A percentile compares a stretch with the other conserved stretches of the same genome.
Evolutionary conservation across 2,888 invertebrate species (phyloP).

Genomic region (Agelastica alni): DNA sequence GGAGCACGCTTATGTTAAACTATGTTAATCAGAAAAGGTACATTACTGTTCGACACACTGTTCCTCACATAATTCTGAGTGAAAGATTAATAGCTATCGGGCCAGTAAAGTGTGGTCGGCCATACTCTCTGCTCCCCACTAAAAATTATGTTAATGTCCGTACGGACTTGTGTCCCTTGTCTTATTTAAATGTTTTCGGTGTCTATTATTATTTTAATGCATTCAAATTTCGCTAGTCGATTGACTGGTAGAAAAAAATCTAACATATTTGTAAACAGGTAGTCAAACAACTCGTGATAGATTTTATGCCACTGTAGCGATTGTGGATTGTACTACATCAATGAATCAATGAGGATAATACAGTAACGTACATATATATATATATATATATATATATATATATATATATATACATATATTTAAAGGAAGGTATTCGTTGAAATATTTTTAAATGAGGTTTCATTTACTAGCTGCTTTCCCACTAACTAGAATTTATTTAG

Average conservation of each 20-base stretch:
- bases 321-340: too few species aligned
- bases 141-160: conserved; percentile 37
- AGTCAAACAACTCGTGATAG: too few species aligned
- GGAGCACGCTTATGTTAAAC: conserved; percentile 50
- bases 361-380: too few species aligned
- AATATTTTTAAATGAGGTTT: too few species aligned
- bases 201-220: conserved; percentile 48
- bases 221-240: conserved; percentile 31
- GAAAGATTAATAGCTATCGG: conserved; percentile 39
- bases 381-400: too few species aligned
- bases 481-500: too few species aligned
- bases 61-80: conserved; percentile 34
- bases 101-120: conserved; percentile 21
- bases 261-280: too few species aligned
- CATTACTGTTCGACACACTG: conserved; percentile 38
- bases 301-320: too few species aligned
- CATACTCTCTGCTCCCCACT: conserved; percentile 20
- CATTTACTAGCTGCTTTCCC: too few species aligned
- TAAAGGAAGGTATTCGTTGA: too few species aligned
- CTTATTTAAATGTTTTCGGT: conserved; percentile 44
- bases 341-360: too few species aligned
- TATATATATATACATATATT: too few species aligned
- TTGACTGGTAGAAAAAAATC: conserved; percentile 16
- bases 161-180: conserved; percentile 38
- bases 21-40: conserved; percentile 46